phyloP scores from a whole-genome alignment of 2,113 vertebrate species.

The Urocitellus parryii region DNA sequence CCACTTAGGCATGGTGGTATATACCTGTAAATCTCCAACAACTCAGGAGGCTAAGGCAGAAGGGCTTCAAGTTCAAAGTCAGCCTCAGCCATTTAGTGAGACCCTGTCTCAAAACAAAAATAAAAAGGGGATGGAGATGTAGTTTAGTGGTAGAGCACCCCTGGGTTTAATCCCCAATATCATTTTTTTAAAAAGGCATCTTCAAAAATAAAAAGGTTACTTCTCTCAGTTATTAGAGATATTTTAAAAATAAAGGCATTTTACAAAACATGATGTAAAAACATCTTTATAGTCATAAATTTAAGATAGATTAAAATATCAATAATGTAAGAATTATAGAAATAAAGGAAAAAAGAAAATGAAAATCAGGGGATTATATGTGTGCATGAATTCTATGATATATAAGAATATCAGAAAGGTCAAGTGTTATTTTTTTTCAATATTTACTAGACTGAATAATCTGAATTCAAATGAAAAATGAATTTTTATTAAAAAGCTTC shows the following conservation, averaged over 20 bases:
- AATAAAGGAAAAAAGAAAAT: not conserved
- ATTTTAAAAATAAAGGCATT: slow-evolving; percentile 50
- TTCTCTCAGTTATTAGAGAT: slow-evolving; percentile 34
- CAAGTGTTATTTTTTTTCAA: slow-evolving; percentile 16
- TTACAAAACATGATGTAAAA: slow-evolving; percentile 34
- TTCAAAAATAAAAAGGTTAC: slow-evolving; percentile 43
- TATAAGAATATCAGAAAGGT: slow-evolving; percentile 16
- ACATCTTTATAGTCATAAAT: slow-evolving; percentile 33
- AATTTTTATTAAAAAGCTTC: slow-evolving; percentile 51
- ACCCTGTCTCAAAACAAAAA: too few relatives aligned
- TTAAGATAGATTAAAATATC: slow-evolving; percentile 48
- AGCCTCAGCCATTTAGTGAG: too few relatives aligned
- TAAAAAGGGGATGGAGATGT: too few relatives aligned
- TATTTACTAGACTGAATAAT: slow-evolving; percentile 34
- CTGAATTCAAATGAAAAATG: slow-evolving; percentile 49
- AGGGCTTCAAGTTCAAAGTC: too few relatives aligned
- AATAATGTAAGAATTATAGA: slow-evolving; percentile 40
- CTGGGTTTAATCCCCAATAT: too few relatives aligned
- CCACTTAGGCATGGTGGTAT: not conserved
- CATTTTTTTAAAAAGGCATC: not conserved
- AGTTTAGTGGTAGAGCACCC: too few relatives aligned
- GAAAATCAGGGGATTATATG: slow-evolving; percentile 10
- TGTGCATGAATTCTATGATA: slow-evolving; percentile 15
- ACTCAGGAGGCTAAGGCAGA: too few relatives aligned
- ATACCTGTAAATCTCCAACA: too few relatives aligned